Evolutionary conservation across 2,113 vertebrate genomes (phyloP).

Genomic region (Entomyzon cyanotis): DNA sequence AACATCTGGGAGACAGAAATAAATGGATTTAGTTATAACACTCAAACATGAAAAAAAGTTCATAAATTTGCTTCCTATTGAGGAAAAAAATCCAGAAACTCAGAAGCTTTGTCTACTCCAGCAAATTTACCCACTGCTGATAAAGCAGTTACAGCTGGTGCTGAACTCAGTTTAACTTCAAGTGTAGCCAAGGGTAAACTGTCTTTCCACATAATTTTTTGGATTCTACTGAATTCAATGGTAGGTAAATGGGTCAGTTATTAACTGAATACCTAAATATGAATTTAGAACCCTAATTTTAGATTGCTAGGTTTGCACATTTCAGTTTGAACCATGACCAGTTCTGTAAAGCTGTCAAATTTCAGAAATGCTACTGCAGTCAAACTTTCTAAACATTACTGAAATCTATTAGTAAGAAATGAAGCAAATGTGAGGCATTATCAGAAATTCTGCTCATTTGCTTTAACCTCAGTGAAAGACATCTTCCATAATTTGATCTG

Average conservation of each 20-base stretch:
- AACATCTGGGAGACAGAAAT: constrained; percentile 55
- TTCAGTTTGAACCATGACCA: not conserved
- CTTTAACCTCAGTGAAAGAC: not conserved
- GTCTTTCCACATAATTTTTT: not conserved
- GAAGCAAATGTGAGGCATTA: not conserved
- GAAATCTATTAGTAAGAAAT: not conserved
- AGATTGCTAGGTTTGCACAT: not conserved
- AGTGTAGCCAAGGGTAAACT: constrained; percentile 44
- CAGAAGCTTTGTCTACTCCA: constrained; percentile 61
- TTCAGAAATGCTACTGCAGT: not conserved
- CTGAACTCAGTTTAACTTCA: constrained; percentile 48
- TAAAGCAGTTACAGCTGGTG: constrained; percentile 40
- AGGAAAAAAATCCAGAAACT: constrained; percentile 24
- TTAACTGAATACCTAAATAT: not conserved
- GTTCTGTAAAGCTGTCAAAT: not conserved
- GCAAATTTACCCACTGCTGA: constrained; percentile 61
- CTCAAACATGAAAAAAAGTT: constrained; percentile 26
- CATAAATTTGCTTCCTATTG: constrained; percentile 53
- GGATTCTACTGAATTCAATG: not conserved
- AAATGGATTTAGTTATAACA: constrained; percentile 35
- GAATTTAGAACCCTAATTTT: not conserved
- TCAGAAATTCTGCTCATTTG: not conserved
- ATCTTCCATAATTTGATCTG: not conserved
- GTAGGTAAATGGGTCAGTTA: constrained; percentile 4
- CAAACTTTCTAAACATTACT: not conserved